These are phyloP conservation scores for Phalacrocorax pelagicus DNA, from an alignment of 2,113 vertebrate genomes.

Conservation along the genomic window DNA sequence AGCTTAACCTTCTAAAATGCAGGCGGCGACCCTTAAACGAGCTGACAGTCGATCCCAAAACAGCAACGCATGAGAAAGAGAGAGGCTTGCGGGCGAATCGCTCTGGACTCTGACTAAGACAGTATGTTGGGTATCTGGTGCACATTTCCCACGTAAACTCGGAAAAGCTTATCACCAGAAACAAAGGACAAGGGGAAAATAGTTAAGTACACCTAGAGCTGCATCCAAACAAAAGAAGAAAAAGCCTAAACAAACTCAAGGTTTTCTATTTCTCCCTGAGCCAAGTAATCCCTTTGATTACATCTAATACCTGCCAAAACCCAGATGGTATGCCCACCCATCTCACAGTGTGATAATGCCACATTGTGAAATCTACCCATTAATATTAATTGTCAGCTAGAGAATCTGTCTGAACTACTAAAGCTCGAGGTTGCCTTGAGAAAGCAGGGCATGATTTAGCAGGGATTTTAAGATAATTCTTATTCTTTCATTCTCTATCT, in stretches of 20 bases:
- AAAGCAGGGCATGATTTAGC: constrained; percentile 85
- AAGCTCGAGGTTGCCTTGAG: constrained; percentile 87
- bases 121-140: not conserved
- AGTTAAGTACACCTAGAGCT: constrained; percentile 74
- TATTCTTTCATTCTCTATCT: constrained; percentile 75
- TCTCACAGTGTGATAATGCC: constrained; percentile 94
- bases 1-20: constrained; percentile 1
- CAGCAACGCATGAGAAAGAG: not conserved
- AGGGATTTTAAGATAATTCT: constrained; percentile 90
- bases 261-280: constrained; percentile 88
- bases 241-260: constrained; percentile 78
- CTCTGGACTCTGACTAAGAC: not conserved
- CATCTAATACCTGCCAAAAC: constrained; percentile 97
- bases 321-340: constrained; percentile 95
- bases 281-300: constrained; percentile 97
- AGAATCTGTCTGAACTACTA: constrained; percentile 87
- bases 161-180: constrained; percentile 56
- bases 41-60: constrained; percentile 17
- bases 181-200: constrained; percentile 65
- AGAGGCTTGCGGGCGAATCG: not conserved
- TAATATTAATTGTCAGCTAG: constrained; percentile 94
- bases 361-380: constrained; percentile 92
- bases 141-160: constrained; percentile 8
- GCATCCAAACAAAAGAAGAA: constrained; percentile 78
- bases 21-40: not conserved